A percentile compares a stretch with the other conserved stretches of the same genome.
phyloP scores from a whole-genome alignment of 1,140 invertebrate species.

The Drosophila bifasciata region DNA sequence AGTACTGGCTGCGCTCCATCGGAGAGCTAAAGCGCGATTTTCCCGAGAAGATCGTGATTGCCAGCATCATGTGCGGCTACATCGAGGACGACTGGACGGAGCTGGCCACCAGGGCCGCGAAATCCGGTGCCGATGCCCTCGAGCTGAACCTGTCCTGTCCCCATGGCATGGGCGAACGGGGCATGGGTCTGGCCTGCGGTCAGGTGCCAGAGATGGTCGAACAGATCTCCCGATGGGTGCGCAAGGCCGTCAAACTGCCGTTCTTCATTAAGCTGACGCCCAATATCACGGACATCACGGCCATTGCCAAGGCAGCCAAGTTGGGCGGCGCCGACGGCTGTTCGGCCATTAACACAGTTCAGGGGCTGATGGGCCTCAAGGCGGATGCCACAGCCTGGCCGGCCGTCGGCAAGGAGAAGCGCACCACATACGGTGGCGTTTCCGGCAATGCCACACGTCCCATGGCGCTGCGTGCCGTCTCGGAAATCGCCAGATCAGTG shows the following conservation, averaged over 20 bases:
- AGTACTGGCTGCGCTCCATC: constrained; percentile 96
- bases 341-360: constrained; percentile 98
- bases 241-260: constrained; percentile 94
- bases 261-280: constrained; percentile 99
- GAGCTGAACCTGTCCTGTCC: constrained; percentile 99
- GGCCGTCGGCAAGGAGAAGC: constrained; percentile 90
- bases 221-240: constrained; percentile 96
- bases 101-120: constrained; percentile 91
- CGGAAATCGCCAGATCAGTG: constrained; percentile 91
- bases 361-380: constrained; percentile 94
- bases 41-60: constrained; percentile 96
- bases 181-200: constrained; percentile 99
- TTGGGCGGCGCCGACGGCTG: constrained; percentile 97
- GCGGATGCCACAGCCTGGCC: constrained; percentile 95
- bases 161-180: constrained; percentile 98
- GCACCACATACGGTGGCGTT: constrained; percentile 98
- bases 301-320: constrained; percentile 95
- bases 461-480: constrained; percentile 95
- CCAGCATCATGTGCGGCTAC: constrained; percentile 98
- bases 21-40: constrained; percentile 96
- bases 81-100: constrained; percentile 95
- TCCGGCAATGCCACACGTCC: constrained; percentile 98
- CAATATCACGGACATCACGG: constrained; percentile 97
- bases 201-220: constrained; percentile 95
- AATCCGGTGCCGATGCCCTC: constrained; percentile 95